phyloP scores from a whole-genome alignment of 2,113 vertebrate genomes.

The Otocyon megalotis region DNA sequence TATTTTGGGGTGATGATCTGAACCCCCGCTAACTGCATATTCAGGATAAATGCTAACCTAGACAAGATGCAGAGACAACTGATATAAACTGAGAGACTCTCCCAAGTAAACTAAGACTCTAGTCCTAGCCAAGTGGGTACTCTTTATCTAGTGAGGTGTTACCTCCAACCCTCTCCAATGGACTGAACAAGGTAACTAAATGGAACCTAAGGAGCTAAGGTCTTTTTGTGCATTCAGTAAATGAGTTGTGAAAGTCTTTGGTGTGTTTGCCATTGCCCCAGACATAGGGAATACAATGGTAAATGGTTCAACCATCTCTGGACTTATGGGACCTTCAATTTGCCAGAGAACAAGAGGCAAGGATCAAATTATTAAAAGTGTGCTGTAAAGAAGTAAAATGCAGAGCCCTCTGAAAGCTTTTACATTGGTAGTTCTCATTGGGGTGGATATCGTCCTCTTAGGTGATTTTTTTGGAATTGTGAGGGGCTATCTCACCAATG shows the following conservation, averaged over 20 bases:
- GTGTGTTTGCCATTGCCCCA: neutral
- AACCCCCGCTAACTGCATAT: neutral
- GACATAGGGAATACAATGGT: neutral
- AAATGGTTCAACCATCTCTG: neutral
- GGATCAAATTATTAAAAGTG: neutral
- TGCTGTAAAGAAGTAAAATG: neutral
- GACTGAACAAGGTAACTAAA: neutral
- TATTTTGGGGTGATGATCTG: neutral
- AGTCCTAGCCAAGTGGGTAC: neutral
- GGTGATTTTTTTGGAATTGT: neutral
- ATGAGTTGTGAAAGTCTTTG: neutral
- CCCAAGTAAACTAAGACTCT: neutral
- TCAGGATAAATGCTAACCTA: slow-evolving; percentile 16
- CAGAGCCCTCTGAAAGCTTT: neutral
- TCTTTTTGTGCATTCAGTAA: neutral
- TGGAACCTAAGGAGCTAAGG: neutral
- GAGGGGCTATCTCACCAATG: neutral
- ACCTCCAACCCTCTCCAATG: neutral
- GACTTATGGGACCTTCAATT: neutral
- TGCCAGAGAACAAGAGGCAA: neutral
- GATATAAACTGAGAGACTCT: neutral
- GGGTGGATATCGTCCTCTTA: neutral
- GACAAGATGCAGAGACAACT: neutral
- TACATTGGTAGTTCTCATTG: neutral
- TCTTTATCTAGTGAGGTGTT: neutral